Base-by-base conservation (phyloP, 2,797 vertebrate genomes). In the Paguma larvata region DNA sequence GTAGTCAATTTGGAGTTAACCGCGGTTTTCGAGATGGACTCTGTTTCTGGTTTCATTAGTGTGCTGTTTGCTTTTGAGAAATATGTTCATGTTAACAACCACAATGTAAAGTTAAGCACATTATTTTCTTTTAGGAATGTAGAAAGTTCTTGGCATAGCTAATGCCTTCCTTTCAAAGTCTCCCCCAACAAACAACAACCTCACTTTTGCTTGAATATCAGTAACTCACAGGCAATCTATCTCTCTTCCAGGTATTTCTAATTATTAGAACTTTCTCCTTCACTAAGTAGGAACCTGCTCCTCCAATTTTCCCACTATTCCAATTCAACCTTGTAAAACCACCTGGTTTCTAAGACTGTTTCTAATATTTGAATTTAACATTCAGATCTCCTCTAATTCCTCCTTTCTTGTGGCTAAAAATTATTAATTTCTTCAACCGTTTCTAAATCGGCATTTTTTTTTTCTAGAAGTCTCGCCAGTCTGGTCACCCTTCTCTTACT, bases 331-430 rank as follows among this genome's bases (percentile, higher is more conserved):
- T 59, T 44, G 21, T 78, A 21, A 89, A 83, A 75, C n/a, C 19
- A 25, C 8, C 6, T 46, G 5, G 23, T 82, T 94, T n/a, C 25
- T 62, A 68, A 59, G n/a, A 93, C 27, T 59, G 87, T 34, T 82
- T 85, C 65, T 23, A 53, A 25, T 34, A 89, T 53, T 80, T 86
- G n/a, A 85, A 79, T 83, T 68, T 91, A 62, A 68, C 44, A 48
- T 44, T 72, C 23, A 56, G 27, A 48, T 90, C 21, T 73, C 48
- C 25, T 67, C 84, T 91, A 82, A 41, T 83, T 89, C 23, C 65
- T 94, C 7, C 51, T 59, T 56, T 91, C 67, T 97, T 92, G 34
- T 89, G 68, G 25, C 53, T 90, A 87, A 88, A 88, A 70, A 73
- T 51, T 48, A 38, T 68, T 67, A 62, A 30, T 80, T 72, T 93